These are phyloP conservation scores for Oenanthe oenanthe DNA, from an alignment of 2,113 vertebrate genomes.

Conservation along the genomic window DNA sequence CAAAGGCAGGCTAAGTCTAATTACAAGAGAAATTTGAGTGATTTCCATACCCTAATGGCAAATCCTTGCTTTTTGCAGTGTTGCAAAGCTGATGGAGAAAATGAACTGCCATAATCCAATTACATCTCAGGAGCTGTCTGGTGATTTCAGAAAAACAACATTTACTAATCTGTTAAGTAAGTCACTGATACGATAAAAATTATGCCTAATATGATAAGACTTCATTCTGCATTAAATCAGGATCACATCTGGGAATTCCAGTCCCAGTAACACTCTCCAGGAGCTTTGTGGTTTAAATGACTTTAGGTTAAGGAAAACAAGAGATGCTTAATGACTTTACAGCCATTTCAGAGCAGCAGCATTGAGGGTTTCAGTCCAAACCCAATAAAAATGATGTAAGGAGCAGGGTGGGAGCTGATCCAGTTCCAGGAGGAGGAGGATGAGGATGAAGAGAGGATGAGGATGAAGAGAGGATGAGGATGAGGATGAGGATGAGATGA, in stretches of 20 bases:
- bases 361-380: not conserved
- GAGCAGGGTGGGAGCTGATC: not conserved
- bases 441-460: not conserved
- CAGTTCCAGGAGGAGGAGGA: not conserved
- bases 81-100: conserved; percentile 1
- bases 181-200: conserved; percentile 41
- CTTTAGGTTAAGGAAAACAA: conserved; percentile 24
- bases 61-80: not conserved
- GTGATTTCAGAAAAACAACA: conserved; percentile 17
- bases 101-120: conserved; percentile 31
- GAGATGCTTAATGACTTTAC: conserved; percentile 9
- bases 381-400: not conserved
- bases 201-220: conserved; percentile 15
- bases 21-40: not conserved
- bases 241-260: not conserved
- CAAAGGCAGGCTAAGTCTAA: conserved; percentile 8
- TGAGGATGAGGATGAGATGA: too few species aligned
- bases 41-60: conserved; percentile 9
- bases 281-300: conserved; percentile 15
- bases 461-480: too few species aligned
- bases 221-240: conserved; percentile 9
- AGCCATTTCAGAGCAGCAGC: not conserved
- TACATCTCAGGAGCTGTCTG: not conserved
- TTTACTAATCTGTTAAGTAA: conserved; percentile 32
- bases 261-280: not conserved